Percentiles rank a stretch among this genome's conserved stretches.
Evolutionary conservation across 1,140 invertebrate genomes (phyloP).

Genomic region (Drosophila murphyi): DNA sequence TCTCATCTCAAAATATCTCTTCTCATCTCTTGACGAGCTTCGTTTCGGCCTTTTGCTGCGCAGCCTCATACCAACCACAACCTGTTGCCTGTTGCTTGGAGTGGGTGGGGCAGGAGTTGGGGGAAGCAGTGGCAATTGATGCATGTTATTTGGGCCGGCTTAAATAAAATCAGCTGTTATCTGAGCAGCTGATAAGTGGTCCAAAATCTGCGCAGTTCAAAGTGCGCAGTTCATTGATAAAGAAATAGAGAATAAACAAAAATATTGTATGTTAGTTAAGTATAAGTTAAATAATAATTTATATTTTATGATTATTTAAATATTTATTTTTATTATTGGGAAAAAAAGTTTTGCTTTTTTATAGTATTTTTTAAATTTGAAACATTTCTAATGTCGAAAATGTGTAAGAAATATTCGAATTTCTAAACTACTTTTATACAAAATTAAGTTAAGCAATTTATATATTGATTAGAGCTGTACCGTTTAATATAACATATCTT

Average conservation of each 20-base stretch:
- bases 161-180: slow-evolving; percentile 51
- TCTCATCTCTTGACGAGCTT: slow-evolving; percentile 8
- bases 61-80: slow-evolving; percentile 60
- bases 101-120: not conserved
- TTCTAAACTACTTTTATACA: too few relatives aligned
- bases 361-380: too few relatives aligned
- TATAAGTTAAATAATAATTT: too few relatives aligned
- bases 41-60: slow-evolving; percentile 47
- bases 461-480: too few relatives aligned
- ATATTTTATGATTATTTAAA: not conserved
- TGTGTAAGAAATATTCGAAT: too few relatives aligned
- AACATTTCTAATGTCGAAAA: too few relatives aligned
- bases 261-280: not conserved
- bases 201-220: slow-evolving; percentile 49
- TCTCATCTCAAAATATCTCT: not conserved
- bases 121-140: slow-evolving; percentile 3
- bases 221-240: slow-evolving; percentile 74
- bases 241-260: slow-evolving; percentile 9
- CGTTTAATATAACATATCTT: too few relatives aligned
- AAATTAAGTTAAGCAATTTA: too few relatives aligned
- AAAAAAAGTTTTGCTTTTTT: not conserved
- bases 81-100: slow-evolving; percentile 53
- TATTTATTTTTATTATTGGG: not conserved
- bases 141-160: slow-evolving; percentile 25
- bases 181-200: slow-evolving; percentile 20